phyloP scores from a whole-genome alignment of 2,888 invertebrate genomes.

The Chrysodeixis includens region DNA sequence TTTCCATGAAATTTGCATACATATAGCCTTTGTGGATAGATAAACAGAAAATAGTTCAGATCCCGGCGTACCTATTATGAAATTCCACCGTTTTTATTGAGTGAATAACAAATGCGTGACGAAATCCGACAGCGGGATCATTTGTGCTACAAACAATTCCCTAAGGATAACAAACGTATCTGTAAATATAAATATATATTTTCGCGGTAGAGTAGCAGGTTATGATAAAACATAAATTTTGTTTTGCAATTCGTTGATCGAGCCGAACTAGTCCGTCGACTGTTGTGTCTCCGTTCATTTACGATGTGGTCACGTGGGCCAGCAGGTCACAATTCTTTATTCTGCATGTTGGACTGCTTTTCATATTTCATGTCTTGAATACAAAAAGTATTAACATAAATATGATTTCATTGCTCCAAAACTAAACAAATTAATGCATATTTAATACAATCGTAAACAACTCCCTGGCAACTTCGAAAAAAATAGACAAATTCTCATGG shows the following conservation, averaged over 20 bases:
- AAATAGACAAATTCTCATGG: background rate
- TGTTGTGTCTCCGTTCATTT: background rate
- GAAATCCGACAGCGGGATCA: slow-evolving; percentile 2
- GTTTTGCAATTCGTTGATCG: background rate
- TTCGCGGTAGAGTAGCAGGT: background rate
- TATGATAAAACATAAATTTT: background rate
- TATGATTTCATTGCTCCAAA: background rate
- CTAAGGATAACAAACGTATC: background rate
- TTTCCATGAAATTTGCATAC: slow-evolving; percentile 7
- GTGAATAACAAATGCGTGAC: slow-evolving; percentile 3
- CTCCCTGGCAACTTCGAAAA: background rate
- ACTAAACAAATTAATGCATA: background rate
- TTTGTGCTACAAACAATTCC: slow-evolving; percentile 1
- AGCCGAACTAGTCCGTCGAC: background rate
- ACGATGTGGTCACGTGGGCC: background rate
- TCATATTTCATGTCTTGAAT: background rate
- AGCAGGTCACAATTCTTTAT: too few relatives aligned
- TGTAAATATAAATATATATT: background rate
- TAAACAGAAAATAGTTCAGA: slow-evolving; percentile 7
- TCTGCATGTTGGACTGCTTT: background rate
- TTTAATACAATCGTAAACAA: background rate
- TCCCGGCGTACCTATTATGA: background rate
- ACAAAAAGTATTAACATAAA: background rate
- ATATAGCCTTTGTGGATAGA: slow-evolving; percentile 7
- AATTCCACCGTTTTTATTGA: slow-evolving; percentile 8